These are phyloP conservation scores for Platyscapa corneri DNA, from an alignment of 1,140 invertebrate genomes.

Conservation along the genomic window DNA sequence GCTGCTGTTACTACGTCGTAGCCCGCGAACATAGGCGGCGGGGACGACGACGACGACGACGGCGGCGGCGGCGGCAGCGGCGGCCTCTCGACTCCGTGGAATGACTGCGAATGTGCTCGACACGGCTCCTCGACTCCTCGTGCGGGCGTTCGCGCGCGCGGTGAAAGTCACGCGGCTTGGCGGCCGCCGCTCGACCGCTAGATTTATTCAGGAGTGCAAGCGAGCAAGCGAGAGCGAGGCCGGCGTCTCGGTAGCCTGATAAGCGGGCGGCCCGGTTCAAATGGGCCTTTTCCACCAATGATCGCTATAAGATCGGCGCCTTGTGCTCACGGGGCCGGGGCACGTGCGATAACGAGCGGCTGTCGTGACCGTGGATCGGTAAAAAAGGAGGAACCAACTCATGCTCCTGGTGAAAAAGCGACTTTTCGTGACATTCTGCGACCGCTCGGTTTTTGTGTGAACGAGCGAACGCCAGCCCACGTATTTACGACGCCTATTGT, in stretches of 20 bases:
- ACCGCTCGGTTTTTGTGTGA: background rate
- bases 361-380: background rate
- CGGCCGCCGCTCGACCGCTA: slow-evolving; percentile 63
- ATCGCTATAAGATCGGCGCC: no score
- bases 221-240: background rate
- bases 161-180: background rate
- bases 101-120: slow-evolving; percentile 69
- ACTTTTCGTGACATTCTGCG: background rate
- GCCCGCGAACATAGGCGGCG: background rate
- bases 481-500: background rate
- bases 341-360: no score
- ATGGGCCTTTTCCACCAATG: background rate
- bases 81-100: slow-evolving; percentile 62
- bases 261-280: background rate
- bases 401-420: background rate
- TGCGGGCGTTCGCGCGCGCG: background rate
- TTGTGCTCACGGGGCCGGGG: background rate
- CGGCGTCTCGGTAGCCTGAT: background rate
- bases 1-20: no score
- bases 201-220: background rate
- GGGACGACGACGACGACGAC: no score
- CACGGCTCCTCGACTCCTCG: background rate
- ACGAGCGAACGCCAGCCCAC: background rate
- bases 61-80: background rate
- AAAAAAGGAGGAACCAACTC: background rate